A percentile compares a stretch with the other conserved stretches of the same genome.
phyloP scores from a whole-genome alignment of 2,888 invertebrate species.

The Diaprepes abbreviatus region DNA sequence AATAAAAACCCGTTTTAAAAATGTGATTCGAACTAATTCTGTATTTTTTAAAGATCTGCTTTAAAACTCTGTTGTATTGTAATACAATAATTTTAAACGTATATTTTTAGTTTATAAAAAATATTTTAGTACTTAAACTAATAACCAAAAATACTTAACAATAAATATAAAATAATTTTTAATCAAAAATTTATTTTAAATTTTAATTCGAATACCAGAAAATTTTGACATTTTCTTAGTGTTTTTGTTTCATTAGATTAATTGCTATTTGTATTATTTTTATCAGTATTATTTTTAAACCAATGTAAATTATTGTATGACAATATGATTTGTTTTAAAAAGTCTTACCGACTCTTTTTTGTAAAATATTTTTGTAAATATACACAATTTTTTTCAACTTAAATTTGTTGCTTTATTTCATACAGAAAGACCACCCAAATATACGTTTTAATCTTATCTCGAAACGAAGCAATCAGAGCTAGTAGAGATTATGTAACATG shows the following conservation, averaged over 20 bases:
- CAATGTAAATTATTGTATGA: slow-evolving; percentile 15
- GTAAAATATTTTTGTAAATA: slow-evolving; percentile 33
- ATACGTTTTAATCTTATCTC: too few species aligned
- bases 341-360: neutral
- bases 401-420: too few species aligned
- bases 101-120: slow-evolving; percentile 6
- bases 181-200: too few species aligned
- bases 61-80: neutral
- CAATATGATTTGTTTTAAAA: slow-evolving; percentile 11
- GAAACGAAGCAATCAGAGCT: too few species aligned
- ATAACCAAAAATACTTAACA: neutral
- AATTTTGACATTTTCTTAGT: neutral
- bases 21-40: neutral
- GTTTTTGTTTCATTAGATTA: neutral
- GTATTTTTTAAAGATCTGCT: neutral
- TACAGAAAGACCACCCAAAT: too few species aligned
- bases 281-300: slow-evolving; percentile 27
- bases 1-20: neutral
- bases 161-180: neutral
- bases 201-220: too few species aligned
- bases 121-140: neutral
- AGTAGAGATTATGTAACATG: too few species aligned
- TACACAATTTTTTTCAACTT: neutral
- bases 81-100: neutral
- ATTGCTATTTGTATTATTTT: slow-evolving; percentile 3